These are phyloP conservation scores for Crotalus helleri DNA, from an alignment of 2,113 vertebrate species.

Conservation along the genomic window DNA sequence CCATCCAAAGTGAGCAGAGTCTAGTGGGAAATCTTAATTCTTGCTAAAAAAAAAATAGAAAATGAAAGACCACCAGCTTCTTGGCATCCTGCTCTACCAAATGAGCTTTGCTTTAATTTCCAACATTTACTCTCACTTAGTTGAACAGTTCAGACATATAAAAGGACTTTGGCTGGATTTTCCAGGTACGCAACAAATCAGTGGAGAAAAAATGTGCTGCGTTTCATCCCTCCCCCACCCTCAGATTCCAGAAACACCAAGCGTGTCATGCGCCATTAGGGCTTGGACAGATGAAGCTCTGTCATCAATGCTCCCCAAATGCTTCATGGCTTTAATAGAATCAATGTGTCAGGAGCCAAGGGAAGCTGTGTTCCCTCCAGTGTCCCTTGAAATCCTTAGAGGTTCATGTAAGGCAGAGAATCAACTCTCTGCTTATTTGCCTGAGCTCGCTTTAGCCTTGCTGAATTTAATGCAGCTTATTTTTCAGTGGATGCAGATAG, in stretches of 20 bases:
- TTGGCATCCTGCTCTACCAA: accelerated
- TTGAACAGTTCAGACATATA: background rate
- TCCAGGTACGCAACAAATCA: constrained; percentile 10
- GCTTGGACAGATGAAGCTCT: constrained; percentile 21
- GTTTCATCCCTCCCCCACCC: background rate
- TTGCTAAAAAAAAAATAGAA: background rate
- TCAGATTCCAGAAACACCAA: constrained; percentile 18
- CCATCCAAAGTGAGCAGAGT: background rate
- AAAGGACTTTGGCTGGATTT: background rate
- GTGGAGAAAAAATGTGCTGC: constrained; percentile 15
- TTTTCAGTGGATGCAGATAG: background rate
- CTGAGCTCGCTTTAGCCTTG: background rate
- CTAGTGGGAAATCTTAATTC: accelerated
- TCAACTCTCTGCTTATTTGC: background rate
- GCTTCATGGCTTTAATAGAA: constrained; percentile 34
- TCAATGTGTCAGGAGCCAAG: constrained; percentile 26
- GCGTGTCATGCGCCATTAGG: constrained; percentile 36
- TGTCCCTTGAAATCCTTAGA: background rate
- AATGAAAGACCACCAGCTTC: background rate
- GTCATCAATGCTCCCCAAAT: constrained; percentile 24
- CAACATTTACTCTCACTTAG: background rate
- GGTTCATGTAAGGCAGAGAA: background rate
- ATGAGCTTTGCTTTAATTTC: background rate
- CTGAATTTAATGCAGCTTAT: background rate
- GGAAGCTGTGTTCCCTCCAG: background rate